These are phyloP conservation scores for Psephotus haematonotus DNA, from an alignment of 2,113 vertebrate genomes.

Conservation along the genomic window DNA sequence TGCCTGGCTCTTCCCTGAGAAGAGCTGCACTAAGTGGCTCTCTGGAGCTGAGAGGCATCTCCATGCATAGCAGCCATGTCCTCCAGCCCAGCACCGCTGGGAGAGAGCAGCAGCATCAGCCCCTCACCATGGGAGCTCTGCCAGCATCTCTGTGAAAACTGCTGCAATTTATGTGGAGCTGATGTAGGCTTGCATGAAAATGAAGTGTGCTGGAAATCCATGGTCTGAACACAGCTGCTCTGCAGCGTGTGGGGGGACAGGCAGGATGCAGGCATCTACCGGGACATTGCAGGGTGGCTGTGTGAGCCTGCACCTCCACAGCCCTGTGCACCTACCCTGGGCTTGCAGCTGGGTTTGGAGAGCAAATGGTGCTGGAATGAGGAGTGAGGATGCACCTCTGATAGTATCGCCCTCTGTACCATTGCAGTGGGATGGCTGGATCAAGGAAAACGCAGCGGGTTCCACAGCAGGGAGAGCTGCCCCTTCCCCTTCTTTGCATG, in stretches of 20 bases:
- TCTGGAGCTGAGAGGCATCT: not conserved
- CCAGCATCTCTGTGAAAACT: not conserved
- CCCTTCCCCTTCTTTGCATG: not conserved
- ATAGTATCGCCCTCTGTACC: not conserved
- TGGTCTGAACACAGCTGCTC: not conserved
- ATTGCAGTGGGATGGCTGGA: not conserved
- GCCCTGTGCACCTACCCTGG: not conserved
- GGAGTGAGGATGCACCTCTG: not conserved
- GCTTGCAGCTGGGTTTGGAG: not conserved
- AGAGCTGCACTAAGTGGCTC: not conserved
- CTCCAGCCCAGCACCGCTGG: not conserved
- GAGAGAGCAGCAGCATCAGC: not conserved
- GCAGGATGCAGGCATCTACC: not conserved
- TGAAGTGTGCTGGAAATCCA: not conserved
- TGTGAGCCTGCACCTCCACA: not conserved
- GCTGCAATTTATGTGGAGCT: not conserved
- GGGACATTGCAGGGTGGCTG: no score
- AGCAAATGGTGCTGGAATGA: not conserved
- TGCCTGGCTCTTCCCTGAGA: not conserved
- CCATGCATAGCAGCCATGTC: rapidly evolving
- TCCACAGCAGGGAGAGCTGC: not conserved
- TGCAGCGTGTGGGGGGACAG: not conserved
- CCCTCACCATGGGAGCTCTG: not conserved
- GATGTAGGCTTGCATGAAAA: constrained; percentile 22
- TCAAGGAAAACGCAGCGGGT: not conserved